Base-by-base conservation (phyloP, 2,797 vertebrate species). In the Buphagus erythrorhynchus region DNA sequence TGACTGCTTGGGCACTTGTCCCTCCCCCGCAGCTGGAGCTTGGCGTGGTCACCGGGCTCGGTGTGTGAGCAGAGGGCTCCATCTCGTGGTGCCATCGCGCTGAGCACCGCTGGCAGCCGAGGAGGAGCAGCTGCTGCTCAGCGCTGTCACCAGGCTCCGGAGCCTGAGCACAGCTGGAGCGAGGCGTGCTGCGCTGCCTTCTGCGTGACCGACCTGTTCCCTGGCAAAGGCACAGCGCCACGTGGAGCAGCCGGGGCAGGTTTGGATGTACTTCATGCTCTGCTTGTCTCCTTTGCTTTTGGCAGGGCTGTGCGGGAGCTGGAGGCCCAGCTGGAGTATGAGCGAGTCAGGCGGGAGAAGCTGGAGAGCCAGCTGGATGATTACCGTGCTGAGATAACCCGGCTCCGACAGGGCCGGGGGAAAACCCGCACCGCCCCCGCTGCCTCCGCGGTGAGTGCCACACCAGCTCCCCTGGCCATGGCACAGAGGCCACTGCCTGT, bases 331-430 rank as follows among this genome's bases (percentile, higher is more conserved):
- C 96, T 98, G 74, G 98, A 97, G 26, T 97, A 97, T 0, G 98
- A 98, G 45, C 97, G 97, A 20, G 48, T 98, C 24, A 97, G 98
- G 10, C 88, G 98, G 92, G 98, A 98, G 95, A 97, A 97, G 87
- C 95, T 98, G 94, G 98, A 98, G 87, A 95, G 96, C 65, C 96
- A 98, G 68, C 88, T 98, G 96, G 98, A 98, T 59, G 97, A 96
- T 7, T 97, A 19, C 88, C 96, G 96, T 31, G 98, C 96, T 19
- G 96, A 98, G 83, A 96, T 98, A 31, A 73, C 77, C 26, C 97
- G 43, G 16, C 98, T 98, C 21, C 97, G 61, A 51, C 66, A 95
- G 58, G 71, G 68, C 49, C 90, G 95, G 86, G 92, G 84, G 40
- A 95, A 97, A 48, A n/a, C 86, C 24, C 9, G 4, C 25, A 1